These are phyloP conservation scores for Ophiodon elongatus DNA, from an alignment of 2,113 vertebrate genomes.

Conservation along the genomic window DNA sequence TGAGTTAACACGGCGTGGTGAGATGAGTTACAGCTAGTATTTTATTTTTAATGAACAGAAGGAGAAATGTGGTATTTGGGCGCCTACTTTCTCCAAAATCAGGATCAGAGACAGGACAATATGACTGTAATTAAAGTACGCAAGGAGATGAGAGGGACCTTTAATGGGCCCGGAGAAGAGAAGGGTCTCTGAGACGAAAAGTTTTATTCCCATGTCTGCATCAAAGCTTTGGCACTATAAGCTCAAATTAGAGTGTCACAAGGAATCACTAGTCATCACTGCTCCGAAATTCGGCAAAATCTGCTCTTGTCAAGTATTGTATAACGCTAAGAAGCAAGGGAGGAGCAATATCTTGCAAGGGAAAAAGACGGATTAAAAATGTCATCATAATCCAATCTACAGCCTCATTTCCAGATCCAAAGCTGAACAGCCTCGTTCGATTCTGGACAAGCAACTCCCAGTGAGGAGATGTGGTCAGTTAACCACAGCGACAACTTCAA, in stretches of 20 bases:
- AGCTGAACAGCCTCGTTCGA: constrained; percentile 69
- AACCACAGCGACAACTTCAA: constrained; percentile 27
- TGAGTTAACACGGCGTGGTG: constrained; percentile 8
- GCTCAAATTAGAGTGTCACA: constrained; percentile 79
- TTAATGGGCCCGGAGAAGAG: constrained; percentile 54
- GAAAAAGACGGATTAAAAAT: constrained; percentile 81
- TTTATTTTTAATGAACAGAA: constrained; percentile 56
- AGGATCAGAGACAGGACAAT: constrained; percentile 53
- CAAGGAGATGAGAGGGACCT: constrained; percentile 59
- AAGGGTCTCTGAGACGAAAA: constrained; percentile 70
- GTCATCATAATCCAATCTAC: constrained; percentile 83
- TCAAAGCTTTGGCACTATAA: constrained; percentile 72
- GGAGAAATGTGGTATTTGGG: constrained; percentile 29
- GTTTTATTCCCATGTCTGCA: constrained; percentile 73
- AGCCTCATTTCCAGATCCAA: constrained; percentile 78
- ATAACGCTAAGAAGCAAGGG: constrained; percentile 76
- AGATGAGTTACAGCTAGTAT: constrained; percentile 35
- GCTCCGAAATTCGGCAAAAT: constrained; percentile 72
- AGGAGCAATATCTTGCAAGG: constrained; percentile 77
- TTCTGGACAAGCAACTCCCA: constrained; percentile 64
- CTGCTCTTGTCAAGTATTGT: constrained; percentile 81
- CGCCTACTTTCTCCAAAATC: constrained; percentile 44
- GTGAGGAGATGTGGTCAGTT: constrained; percentile 66
- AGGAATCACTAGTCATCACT: constrained; percentile 74
- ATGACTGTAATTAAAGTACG: constrained; percentile 69